phyloP scores from a whole-genome alignment of 1,140 invertebrate genomes.

The Mya arenaria region DNA sequence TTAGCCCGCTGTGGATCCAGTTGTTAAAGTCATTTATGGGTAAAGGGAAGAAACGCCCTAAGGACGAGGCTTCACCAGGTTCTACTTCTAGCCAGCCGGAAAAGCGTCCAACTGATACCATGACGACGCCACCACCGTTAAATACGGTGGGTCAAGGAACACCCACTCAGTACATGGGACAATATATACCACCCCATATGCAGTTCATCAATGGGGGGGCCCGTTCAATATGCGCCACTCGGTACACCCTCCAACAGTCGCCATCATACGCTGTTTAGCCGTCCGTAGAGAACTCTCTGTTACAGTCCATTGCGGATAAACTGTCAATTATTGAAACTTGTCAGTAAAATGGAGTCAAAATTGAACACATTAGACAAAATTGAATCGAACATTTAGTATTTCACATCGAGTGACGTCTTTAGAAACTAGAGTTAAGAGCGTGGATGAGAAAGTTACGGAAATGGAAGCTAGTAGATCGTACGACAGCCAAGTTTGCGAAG shows the following conservation, averaged over 20 bases:
- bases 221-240: background rate
- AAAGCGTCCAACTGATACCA: background rate
- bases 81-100: background rate
- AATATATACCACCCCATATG: background rate
- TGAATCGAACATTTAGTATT: background rate
- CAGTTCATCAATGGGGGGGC: background rate
- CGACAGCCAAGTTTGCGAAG: slow-evolving; percentile 5
- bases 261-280: background rate
- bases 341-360: background rate
- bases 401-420: background rate
- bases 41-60: background rate
- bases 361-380: background rate
- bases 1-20: too few relatives aligned
- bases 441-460: background rate
- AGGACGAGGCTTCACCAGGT: background rate
- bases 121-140: background rate
- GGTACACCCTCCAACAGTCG: background rate
- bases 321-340: background rate
- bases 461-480: background rate
- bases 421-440: background rate
- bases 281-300: background rate
- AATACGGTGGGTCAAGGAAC: background rate
- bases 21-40: too few relatives aligned
- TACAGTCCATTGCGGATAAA: background rate
- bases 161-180: background rate